A percentile compares a stretch with the other conserved stretches of the same genome.
Conservation (phyloP, 2,888 invertebrate genomes). For the Oscheius sp. region DNA sequence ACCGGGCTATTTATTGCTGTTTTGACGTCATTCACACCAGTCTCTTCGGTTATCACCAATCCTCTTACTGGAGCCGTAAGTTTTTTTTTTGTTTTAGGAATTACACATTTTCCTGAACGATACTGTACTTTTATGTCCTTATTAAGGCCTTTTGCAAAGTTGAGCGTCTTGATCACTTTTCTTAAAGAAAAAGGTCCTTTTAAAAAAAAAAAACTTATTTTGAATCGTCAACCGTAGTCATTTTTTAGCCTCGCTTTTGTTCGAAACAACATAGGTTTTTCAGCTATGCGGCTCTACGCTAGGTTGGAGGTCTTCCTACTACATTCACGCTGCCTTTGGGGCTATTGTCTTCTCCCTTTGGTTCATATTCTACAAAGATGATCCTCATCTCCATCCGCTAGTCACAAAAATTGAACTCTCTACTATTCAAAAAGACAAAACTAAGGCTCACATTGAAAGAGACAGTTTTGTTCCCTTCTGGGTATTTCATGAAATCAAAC, state of each 20-base stretch:
- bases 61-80: constrained; percentile 59
- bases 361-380: constrained; percentile 52
- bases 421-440: constrained; percentile 59
- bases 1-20: constrained; percentile 62
- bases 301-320: constrained; percentile 66
- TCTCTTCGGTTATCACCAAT: constrained; percentile 59
- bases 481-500: too few species aligned
- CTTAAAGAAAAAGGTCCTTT: too few species aligned
- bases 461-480: constrained; percentile 63
- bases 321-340: constrained; percentile 47
- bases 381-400: constrained; percentile 42
- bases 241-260: too few species aligned
- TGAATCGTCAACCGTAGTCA: background rate
- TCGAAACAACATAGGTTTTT: too few species aligned
- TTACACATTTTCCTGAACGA: background rate
- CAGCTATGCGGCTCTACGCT: constrained; percentile 51
- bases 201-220: too few species aligned
- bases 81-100: background rate
- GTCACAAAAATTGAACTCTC: constrained; percentile 51
- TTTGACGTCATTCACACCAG: constrained; percentile 62
- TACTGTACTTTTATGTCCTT: background rate
- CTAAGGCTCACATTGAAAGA: constrained; percentile 59
- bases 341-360: constrained; percentile 46
- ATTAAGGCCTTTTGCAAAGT: too few species aligned
- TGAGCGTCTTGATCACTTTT: too few species aligned